These are phyloP conservation scores for Sandelia bainsii DNA, from an alignment of 2,797 vertebrate species.

Conservation along the genomic window DNA sequence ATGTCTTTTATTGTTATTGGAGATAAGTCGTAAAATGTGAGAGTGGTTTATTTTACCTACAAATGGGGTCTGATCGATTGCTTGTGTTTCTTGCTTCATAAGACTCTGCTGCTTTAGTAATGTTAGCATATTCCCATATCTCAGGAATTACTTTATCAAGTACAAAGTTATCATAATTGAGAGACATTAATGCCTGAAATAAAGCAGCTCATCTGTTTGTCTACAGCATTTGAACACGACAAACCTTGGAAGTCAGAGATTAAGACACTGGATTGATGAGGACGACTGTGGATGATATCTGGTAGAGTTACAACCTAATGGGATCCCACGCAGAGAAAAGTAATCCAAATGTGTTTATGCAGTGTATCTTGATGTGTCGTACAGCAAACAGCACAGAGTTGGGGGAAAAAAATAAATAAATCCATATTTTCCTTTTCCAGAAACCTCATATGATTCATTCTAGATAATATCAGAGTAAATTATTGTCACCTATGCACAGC, in stretches of 20 bases:
- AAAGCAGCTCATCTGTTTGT: constrained; percentile 22
- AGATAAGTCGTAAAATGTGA: background rate
- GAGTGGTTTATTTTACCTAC: background rate
- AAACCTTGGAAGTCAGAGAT: constrained; percentile 21
- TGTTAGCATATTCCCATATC: constrained; percentile 4
- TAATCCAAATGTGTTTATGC: constrained; percentile 17
- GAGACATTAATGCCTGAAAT: constrained; percentile 10
- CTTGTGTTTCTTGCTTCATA: constrained; percentile 6
- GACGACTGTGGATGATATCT: constrained; percentile 40
- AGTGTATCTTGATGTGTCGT: constrained; percentile 40
- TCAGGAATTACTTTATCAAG: constrained; percentile 3
- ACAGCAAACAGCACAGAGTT: background rate
- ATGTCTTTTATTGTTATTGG: background rate
- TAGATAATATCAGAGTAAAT: constrained; percentile 48
- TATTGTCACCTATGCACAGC: constrained; percentile 21
- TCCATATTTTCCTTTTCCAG: constrained; percentile 24
- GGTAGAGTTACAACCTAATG: constrained; percentile 38
- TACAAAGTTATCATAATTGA: background rate
- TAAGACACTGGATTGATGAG: constrained; percentile 40
- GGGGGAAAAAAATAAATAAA: constrained; percentile 15
- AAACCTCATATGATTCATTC: constrained; percentile 29
- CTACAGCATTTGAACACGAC: constrained; percentile 2
- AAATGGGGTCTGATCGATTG: background rate
- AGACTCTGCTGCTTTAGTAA: background rate
- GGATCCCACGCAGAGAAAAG: constrained; percentile 16